These are phyloP conservation scores for Heliconius charithonia DNA, from an alignment of 2,888 invertebrate genomes.

Conservation along the genomic window DNA sequence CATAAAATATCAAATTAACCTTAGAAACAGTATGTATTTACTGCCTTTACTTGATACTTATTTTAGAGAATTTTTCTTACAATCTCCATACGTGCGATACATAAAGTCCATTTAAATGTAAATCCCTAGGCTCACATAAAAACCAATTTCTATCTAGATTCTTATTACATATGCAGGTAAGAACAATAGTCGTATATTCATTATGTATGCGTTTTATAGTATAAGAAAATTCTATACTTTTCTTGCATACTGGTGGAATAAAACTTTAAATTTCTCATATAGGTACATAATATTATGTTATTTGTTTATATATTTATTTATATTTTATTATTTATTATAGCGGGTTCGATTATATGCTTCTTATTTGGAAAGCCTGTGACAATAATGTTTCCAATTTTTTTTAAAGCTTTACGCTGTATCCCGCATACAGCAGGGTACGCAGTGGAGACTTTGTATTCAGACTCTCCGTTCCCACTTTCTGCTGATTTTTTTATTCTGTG, in stretches of 20 bases:
- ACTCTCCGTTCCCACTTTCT: neutral
- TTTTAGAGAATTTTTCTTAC: neutral
- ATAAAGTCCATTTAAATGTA: conserved; percentile 35
- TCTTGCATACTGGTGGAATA: conserved; percentile 11
- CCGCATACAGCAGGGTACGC: no score
- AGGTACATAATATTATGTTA: neutral
- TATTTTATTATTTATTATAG: no score
- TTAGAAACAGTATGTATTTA: neutral
- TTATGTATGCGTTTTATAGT: conserved; percentile 31
- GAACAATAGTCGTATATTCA: conserved; percentile 41
- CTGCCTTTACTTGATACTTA: neutral
- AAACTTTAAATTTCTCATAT: neutral
- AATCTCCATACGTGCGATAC: conserved; percentile 14
- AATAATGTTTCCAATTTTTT: no score
- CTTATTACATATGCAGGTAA: conserved; percentile 35
- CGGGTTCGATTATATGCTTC: no score
- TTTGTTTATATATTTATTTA: no score
- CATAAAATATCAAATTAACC: neutral
- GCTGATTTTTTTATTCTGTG: neutral
- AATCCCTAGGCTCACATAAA: conserved; percentile 30
- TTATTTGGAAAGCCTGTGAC: no score
- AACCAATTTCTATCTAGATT: conserved; percentile 28
- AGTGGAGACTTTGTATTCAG: no score
- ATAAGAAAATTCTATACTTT: conserved; percentile 29
- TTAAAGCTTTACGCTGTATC: no score